Conservation (phyloP, 2,113 vertebrate species). For the Melanerpes aurifrons region DNA sequence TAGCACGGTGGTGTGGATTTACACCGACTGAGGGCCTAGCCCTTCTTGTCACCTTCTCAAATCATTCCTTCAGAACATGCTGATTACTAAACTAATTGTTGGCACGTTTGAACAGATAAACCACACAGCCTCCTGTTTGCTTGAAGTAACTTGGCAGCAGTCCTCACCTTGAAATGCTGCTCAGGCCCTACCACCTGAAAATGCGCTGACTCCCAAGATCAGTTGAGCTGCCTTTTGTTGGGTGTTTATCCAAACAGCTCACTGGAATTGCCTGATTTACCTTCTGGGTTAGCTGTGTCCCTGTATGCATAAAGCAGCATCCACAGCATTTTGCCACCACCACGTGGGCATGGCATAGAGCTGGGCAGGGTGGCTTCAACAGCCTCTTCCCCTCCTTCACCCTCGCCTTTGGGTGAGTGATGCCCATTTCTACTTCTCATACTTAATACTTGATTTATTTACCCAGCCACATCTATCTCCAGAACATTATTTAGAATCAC, state of each 20-base stretch:
- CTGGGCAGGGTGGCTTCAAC: not conserved
- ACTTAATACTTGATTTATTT: not conserved
- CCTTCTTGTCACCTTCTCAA: not conserved
- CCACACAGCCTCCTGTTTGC: not conserved
- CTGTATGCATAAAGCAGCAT: not conserved
- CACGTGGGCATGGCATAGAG: fast-evolving
- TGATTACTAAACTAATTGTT: slow-evolving; percentile 34
- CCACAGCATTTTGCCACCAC: not conserved
- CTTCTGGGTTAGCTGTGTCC: not conserved
- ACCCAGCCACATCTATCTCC: fast-evolving
- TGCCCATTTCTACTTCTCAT: not conserved
- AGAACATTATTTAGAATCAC: not conserved
- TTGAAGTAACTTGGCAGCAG: not conserved
- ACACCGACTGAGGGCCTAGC: not conserved
- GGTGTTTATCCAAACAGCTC: not conserved
- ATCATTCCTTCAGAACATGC: not conserved
- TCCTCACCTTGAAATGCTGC: not conserved
- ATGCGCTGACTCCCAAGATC: slow-evolving; percentile 20
- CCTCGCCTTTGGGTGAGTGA: not conserved
- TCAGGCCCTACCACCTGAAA: not conserved
- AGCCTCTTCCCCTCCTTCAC: not conserved
- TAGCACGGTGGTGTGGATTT: fast-evolving
- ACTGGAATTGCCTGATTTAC: not conserved
- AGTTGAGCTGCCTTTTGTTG: slow-evolving; percentile 22
- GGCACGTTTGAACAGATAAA: not conserved